Percentiles rank a stretch among this genome's conserved stretches.
These are phyloP conservation scores for Drosophila miranda DNA, from an alignment of 1,140 invertebrate species.

Conservation along the genomic window DNA sequence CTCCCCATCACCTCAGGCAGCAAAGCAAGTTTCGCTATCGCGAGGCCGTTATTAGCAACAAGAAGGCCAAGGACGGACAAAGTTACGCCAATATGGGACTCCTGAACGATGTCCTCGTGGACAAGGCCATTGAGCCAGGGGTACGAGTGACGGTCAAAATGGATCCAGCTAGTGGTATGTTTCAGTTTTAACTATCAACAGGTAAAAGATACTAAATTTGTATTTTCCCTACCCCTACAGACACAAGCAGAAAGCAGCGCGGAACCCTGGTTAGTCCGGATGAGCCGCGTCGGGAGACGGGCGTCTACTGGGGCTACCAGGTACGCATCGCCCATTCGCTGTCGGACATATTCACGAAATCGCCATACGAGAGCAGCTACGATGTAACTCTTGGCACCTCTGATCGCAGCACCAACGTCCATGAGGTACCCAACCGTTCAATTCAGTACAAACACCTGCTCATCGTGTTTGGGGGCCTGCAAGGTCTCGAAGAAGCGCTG, in stretches of 20 bases:
- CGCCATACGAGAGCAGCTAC: constrained; percentile 91
- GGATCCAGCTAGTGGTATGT: constrained; percentile 82
- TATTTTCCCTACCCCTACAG: constrained; percentile 18
- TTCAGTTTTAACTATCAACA: not conserved
- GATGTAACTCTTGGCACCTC: constrained; percentile 95
- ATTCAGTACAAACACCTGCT: constrained; percentile 89
- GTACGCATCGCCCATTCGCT: constrained; percentile 93
- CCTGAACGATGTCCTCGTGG: constrained; percentile 89
- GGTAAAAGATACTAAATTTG: not conserved
- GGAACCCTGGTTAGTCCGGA: constrained; percentile 91
- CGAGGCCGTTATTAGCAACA: constrained; percentile 92
- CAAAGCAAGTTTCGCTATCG: constrained; percentile 87
- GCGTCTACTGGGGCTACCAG: constrained; percentile 97
- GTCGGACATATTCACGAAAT: constrained; percentile 92
- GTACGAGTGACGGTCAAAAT: constrained; percentile 95
- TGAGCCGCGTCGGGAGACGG: constrained; percentile 89
- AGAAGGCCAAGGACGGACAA: constrained; percentile 88
- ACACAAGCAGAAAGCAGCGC: constrained; percentile 85
- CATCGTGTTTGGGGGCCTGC: constrained; percentile 96
- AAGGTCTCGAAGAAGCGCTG: constrained; percentile 94
- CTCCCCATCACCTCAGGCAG: constrained; percentile 94
- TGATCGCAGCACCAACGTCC: constrained; percentile 91
- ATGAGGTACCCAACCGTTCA: constrained; percentile 85
- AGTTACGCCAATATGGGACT: constrained; percentile 94
- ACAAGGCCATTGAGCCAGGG: constrained; percentile 90